These are phyloP conservation scores for Pseudochirops corinnae DNA, from an alignment of 2,797 vertebrate species.

Conservation along the genomic window DNA sequence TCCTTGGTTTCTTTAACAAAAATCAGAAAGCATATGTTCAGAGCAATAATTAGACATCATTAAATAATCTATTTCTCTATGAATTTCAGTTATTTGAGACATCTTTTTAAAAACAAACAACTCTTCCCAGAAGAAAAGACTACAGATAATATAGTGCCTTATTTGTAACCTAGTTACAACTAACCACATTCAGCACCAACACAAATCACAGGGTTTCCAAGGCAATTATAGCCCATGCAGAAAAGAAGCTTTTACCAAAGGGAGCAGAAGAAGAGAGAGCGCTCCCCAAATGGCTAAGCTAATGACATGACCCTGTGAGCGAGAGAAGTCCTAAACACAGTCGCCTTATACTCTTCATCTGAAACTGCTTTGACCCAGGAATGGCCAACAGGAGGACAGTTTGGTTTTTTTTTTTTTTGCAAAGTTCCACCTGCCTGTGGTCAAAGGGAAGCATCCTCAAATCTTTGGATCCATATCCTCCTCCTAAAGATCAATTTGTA, in stretches of 20 bases:
- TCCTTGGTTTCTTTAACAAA: slow-evolving; percentile 18
- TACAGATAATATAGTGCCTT: slow-evolving; percentile 51
- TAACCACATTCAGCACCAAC: slow-evolving; percentile 46
- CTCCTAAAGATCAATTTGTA: background rate
- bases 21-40: background rate
- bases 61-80: slow-evolving; percentile 60
- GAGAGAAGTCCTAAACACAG: background rate
- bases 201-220: slow-evolving; percentile 63
- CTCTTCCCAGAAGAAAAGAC: slow-evolving; percentile 27
- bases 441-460: background rate
- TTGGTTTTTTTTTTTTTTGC: background rate
- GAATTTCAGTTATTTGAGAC: slow-evolving; percentile 55
- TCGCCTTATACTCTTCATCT: background rate
- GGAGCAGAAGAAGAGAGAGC: slow-evolving; percentile 3
- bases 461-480: background rate
- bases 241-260: slow-evolving; percentile 51
- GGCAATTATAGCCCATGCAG: slow-evolving; percentile 60
- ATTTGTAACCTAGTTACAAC: slow-evolving; percentile 67
- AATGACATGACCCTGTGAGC: slow-evolving; percentile 32
- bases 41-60: slow-evolving; percentile 51
- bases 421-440: background rate
- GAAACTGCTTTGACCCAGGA: background rate
- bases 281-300: slow-evolving; percentile 16
- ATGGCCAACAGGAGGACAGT: background rate
- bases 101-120: slow-evolving; percentile 53